phyloP scores from a whole-genome alignment of 2,797 vertebrate species.

The Delichon dasypus region DNA sequence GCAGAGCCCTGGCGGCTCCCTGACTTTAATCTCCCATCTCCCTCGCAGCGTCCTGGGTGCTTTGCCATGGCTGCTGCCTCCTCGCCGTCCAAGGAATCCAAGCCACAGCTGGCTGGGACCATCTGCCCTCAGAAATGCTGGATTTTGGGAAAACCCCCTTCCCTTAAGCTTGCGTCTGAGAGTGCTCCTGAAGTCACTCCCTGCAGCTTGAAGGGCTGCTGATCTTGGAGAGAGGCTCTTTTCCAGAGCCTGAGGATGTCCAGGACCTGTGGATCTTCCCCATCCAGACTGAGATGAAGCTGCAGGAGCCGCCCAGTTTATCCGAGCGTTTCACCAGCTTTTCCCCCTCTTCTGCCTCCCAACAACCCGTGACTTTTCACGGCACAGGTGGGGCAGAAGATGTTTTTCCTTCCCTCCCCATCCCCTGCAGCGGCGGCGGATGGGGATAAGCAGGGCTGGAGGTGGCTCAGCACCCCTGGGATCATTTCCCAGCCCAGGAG shows the following conservation, averaged over 20 bases:
- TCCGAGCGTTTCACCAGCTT: not conserved
- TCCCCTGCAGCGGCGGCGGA: fast-evolving
- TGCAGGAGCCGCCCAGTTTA: no score
- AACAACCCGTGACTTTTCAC: fast-evolving
- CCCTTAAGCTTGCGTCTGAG: not conserved
- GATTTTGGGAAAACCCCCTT: not conserved
- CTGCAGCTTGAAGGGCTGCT: not conserved
- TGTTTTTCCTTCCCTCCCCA: fast-evolving
- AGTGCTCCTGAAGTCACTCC: not conserved
- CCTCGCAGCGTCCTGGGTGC: constrained; percentile 32
- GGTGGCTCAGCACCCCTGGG: not conserved
- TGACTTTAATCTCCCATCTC: not conserved
- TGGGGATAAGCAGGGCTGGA: not conserved
- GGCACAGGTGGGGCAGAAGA: not conserved
- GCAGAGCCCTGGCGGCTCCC: constrained; percentile 16
- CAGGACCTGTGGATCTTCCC: not conserved
- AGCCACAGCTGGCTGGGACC: not conserved
- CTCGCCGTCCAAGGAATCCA: constrained; percentile 13
- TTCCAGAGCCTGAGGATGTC: not conserved
- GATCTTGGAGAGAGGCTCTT: not conserved
- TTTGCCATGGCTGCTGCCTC: constrained; percentile 32
- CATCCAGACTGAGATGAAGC: not conserved
- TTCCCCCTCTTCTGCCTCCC: not conserved
- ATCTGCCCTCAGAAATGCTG: not conserved
- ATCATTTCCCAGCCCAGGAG: not conserved